phyloP scores from a whole-genome alignment of 2,797 vertebrate genomes.

The Oryzias sinensis region DNA sequence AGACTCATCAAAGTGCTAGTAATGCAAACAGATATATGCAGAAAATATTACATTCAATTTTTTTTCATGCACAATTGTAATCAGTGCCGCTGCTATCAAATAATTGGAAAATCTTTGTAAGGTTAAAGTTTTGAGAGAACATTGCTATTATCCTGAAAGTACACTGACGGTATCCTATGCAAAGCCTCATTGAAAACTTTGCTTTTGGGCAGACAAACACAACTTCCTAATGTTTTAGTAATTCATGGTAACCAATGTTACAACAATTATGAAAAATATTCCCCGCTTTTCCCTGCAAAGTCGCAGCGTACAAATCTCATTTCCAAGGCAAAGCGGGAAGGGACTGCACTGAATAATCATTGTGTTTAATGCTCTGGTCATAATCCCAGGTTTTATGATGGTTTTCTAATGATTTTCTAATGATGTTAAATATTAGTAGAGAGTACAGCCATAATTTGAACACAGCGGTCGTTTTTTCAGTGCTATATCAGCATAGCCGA shows the following conservation, averaged over 20 bases:
- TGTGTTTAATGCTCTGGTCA: constrained; percentile 86
- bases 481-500: constrained; percentile 73
- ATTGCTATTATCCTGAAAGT: constrained; percentile 68
- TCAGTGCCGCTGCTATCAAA: constrained; percentile 16
- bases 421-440: constrained; percentile 88
- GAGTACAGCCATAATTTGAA: constrained; percentile 84
- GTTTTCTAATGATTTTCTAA: constrained; percentile 88
- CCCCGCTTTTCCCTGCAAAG: constrained; percentile 65
- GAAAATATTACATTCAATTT: constrained; percentile 3
- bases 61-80: constrained; percentile 9
- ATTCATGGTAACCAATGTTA: constrained; percentile 78
- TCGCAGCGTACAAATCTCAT: constrained; percentile 78
- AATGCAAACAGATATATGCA: constrained; percentile 9
- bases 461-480: constrained; percentile 73
- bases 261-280: constrained; percentile 83
- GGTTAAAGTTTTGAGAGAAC: constrained; percentile 63
- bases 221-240: constrained; percentile 74
- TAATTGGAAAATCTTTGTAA: constrained; percentile 26
- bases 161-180: constrained; percentile 70
- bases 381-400: constrained; percentile 87
- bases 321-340: constrained; percentile 78
- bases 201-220: constrained; percentile 75
- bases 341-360: constrained; percentile 85
- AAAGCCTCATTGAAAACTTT: constrained; percentile 73
- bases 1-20: constrained; percentile 2